Evolutionary conservation across 2,888 invertebrate genomes (phyloP).

Genomic region (Teinopalpus imperialis): DNA sequence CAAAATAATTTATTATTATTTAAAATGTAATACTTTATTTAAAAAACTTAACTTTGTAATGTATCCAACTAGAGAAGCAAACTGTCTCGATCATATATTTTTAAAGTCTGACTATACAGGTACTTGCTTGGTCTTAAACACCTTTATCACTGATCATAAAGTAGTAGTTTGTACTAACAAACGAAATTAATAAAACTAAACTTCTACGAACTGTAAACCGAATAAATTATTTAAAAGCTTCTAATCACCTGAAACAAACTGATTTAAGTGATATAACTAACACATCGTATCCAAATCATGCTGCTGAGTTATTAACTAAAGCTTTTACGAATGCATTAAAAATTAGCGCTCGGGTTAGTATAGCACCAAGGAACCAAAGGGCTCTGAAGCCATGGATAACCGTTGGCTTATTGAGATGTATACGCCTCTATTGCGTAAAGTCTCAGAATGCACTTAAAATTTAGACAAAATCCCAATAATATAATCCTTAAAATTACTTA

Average conservation of each 20-base stretch:
- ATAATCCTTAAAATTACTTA: conserved; percentile 4
- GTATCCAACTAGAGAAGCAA: no score
- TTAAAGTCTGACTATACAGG: no score
- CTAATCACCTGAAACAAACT: no score
- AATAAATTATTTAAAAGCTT: background rate
- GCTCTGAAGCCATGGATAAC: conserved; percentile 6
- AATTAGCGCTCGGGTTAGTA: background rate
- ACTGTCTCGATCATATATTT: no score
- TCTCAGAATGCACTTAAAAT: background rate
- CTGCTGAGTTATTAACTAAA: background rate
- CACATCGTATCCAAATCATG: background rate
- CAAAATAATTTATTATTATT: no score
- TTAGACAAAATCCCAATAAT: conserved; percentile 1
- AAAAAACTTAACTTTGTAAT: no score
- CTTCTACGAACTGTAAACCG: background rate
- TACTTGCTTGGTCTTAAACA: no score
- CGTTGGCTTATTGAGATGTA: conserved; percentile 1
- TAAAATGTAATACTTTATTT: no score
- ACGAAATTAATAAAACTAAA: no score
- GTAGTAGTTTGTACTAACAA: no score
- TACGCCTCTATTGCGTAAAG: background rate
- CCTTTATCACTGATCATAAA: no score
- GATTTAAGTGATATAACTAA: no score
- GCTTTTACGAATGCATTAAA: background rate
- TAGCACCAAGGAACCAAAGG: background rate